phyloP scores from a whole-genome alignment of 2,113 vertebrate species.

The Thunnus maccoyii region DNA sequence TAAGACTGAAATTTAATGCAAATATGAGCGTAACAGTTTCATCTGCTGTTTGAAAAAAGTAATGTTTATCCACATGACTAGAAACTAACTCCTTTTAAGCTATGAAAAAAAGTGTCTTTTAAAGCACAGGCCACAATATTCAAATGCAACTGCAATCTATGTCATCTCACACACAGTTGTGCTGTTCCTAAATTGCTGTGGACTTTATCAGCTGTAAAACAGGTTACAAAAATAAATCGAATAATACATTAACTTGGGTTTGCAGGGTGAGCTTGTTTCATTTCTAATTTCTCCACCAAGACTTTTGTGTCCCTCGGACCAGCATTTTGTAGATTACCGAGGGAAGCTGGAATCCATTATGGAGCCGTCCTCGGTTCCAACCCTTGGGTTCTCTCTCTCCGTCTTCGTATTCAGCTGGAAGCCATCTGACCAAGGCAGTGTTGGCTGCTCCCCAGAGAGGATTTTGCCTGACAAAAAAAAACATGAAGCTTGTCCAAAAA shows the following conservation, averaged over 20 bases:
- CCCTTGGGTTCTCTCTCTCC: conserved; percentile 91
- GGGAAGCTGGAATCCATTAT: conserved; percentile 91
- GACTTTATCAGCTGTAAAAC: conserved; percentile 60
- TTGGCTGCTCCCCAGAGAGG: conserved; percentile 94
- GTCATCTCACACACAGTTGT: conserved; percentile 29
- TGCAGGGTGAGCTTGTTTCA: conserved; percentile 35
- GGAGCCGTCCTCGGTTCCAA: conserved; percentile 86
- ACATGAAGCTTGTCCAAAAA: conserved; percentile 54
- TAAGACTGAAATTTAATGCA: conserved; percentile 34
- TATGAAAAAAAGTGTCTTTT: conserved; percentile 8
- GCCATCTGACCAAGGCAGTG: conserved; percentile 91
- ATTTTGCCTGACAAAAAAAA: conserved; percentile 85
- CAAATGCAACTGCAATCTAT: conserved; percentile 31
- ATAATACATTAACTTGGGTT: conserved; percentile 42
- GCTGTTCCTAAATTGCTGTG: conserved; percentile 38
- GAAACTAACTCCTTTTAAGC: conserved; percentile 32
- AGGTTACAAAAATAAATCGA: conserved; percentile 51
- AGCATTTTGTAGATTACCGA: conserved; percentile 81
- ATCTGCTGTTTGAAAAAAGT: conserved; percentile 27
- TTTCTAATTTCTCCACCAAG: conserved; percentile 55
- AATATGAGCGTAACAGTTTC: conserved; percentile 30
- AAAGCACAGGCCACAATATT: conserved; percentile 18
- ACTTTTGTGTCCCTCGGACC: conserved; percentile 43
- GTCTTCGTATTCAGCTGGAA: conserved; percentile 94
- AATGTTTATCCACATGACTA: conserved; percentile 30